Conservation (phyloP, 2,888 invertebrate species). For the Anthoptus insignis region DNA sequence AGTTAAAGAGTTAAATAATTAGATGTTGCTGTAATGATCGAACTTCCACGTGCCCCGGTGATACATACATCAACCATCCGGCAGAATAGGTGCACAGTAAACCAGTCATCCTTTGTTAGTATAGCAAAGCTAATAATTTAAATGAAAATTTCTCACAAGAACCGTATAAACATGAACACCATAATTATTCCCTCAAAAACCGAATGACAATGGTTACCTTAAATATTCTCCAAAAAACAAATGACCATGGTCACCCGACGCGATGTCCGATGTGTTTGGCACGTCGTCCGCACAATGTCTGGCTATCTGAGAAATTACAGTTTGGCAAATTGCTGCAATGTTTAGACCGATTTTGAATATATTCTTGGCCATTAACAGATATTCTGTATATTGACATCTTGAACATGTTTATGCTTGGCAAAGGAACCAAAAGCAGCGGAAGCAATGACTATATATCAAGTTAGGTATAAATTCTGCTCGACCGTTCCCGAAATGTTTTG, state of each 20-base stretch:
- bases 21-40: too few relatives aligned
- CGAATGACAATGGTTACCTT: too few relatives aligned
- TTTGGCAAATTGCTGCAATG: constrained; percentile 17
- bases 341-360: constrained; percentile 9
- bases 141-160: too few relatives aligned
- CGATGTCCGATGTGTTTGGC: constrained; percentile 26
- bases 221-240: not conserved
- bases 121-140: too few relatives aligned
- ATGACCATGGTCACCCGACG: not conserved
- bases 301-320: constrained; percentile 24
- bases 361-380: not conserved
- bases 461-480: not conserved
- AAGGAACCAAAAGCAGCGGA: not conserved
- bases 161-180: too few relatives aligned
- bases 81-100: too few relatives aligned
- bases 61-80: too few relatives aligned
- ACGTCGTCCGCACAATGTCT: constrained; percentile 19
- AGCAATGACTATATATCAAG: constrained; percentile 1
- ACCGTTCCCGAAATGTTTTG: not conserved
- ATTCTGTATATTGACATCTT: not conserved
- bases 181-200: too few relatives aligned
- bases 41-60: too few relatives aligned
- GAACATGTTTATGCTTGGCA: not conserved
- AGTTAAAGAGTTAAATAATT: too few relatives aligned
- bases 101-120: too few relatives aligned